These are phyloP conservation scores for Eutolmus rufibarbis DNA, from an alignment of 2,888 invertebrate species.

Conservation along the genomic window DNA sequence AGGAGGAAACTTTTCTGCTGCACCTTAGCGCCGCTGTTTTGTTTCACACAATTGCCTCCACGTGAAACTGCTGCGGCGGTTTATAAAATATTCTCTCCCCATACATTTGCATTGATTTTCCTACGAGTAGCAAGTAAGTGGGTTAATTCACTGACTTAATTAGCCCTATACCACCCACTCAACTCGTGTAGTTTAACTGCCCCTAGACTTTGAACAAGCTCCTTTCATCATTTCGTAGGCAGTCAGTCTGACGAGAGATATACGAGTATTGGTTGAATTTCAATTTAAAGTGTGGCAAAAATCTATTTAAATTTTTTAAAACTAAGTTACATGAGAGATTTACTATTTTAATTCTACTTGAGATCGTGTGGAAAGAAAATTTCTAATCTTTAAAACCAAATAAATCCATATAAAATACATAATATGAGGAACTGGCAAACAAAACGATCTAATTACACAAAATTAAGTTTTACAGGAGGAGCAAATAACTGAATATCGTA, in stretches of 20 bases:
- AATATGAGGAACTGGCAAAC: too few species aligned
- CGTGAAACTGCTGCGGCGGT: neutral
- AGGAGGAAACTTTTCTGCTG: neutral
- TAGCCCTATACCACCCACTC: neutral
- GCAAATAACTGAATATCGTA: too few species aligned
- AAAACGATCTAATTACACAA: too few species aligned
- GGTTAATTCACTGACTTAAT: neutral
- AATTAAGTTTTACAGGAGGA: too few species aligned
- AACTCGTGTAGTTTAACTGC: neutral
- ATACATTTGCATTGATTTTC: neutral
- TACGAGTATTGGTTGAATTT: neutral
- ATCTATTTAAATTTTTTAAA: neutral
- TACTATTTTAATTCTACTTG: too few species aligned
- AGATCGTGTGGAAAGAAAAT: too few species aligned
- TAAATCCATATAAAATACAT: too few species aligned
- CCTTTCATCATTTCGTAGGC: neutral
- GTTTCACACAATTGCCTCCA: neutral
- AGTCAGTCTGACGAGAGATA: neutral
- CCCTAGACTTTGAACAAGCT: neutral
- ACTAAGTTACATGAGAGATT: too few species aligned
- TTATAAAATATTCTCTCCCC: neutral
- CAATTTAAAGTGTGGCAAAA: neutral
- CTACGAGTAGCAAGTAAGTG: neutral
- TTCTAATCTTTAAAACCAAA: too few species aligned
- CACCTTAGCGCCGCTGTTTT: neutral